These are phyloP conservation scores for Morelia viridis DNA, from an alignment of 2,797 vertebrate species.

Conservation along the genomic window DNA sequence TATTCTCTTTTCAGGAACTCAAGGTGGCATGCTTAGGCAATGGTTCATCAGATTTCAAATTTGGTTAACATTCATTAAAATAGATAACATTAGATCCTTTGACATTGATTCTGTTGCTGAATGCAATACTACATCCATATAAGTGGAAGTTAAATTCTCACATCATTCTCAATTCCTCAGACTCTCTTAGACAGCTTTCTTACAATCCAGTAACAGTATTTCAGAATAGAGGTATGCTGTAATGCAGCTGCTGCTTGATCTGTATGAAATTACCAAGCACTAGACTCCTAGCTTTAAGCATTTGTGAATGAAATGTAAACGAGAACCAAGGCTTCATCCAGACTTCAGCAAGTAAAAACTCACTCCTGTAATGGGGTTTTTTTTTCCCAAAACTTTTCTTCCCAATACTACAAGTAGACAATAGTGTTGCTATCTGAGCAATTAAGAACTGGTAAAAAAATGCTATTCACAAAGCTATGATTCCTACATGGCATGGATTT, in stretches of 20 bases:
- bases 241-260: background rate
- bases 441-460: background rate
- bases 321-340: background rate
- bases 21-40: background rate
- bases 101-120: background rate
- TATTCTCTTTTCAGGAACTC: background rate
- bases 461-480: background rate
- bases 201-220: background rate
- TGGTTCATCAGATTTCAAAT: constrained; percentile 1
- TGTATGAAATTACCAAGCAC: background rate
- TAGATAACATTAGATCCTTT: background rate
- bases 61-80: background rate
- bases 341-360: background rate
- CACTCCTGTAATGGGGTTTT: background rate
- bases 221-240: background rate
- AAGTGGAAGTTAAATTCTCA: background rate
- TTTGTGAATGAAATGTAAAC: background rate
- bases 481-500: background rate
- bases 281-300: background rate
- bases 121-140: background rate
- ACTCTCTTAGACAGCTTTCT: background rate
- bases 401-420: background rate
- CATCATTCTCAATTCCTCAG: background rate
- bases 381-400: background rate
- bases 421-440: background rate